phyloP scores from a whole-genome alignment of 2,797 vertebrate species.

The Phaenicophaeus curvirostris region DNA sequence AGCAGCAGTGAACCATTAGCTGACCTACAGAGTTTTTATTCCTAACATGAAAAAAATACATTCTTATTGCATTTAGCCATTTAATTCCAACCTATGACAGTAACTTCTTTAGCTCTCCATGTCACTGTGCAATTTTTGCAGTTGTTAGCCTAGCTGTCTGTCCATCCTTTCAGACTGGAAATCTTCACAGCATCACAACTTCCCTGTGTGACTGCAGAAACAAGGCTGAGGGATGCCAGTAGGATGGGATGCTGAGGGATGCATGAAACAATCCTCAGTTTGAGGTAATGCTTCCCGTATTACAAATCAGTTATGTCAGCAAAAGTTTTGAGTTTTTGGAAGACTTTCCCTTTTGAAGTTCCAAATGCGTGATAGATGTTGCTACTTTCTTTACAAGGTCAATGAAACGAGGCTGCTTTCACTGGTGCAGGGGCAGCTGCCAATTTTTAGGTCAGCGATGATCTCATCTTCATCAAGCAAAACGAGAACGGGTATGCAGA shows the following conservation, averaged over 20 bases:
- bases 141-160: background rate
- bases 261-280: background rate
- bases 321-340: conserved; percentile 31
- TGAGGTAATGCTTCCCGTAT: conserved; percentile 4
- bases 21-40: background rate
- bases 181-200: background rate
- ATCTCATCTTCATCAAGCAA: conserved; percentile 60
- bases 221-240: background rate
- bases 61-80: background rate
- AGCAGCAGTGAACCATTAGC: background rate
- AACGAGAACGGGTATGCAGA: conserved; percentile 26
- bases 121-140: background rate
- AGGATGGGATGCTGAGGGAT: background rate
- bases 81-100: background rate
- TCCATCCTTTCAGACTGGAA: background rate
- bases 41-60: background rate
- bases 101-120: background rate
- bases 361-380: background rate
- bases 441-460: conserved; percentile 69
- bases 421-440: conserved; percentile 42
- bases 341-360: conserved; percentile 14
- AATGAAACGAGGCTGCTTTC: conserved; percentile 25
- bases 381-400: conserved; percentile 55
- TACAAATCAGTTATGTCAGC: background rate
- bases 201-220: background rate